These are phyloP conservation scores for Alethe castanea DNA, from an alignment of 2,113 vertebrate species.

Conservation along the genomic window DNA sequence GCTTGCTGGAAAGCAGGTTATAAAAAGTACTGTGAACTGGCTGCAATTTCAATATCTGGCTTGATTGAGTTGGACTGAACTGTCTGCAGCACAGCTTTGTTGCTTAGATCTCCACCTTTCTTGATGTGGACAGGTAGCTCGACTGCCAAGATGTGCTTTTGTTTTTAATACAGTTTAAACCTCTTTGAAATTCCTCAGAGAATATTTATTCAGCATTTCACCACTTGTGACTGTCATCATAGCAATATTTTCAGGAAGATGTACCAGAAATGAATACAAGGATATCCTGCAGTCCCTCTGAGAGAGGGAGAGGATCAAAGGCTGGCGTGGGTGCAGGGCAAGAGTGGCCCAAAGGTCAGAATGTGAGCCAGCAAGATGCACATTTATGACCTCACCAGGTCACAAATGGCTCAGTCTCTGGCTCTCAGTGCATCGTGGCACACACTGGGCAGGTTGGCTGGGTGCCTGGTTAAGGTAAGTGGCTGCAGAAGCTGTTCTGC, in stretches of 20 bases:
- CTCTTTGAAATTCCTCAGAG: background rate
- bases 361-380: background rate
- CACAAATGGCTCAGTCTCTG: background rate
- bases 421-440: background rate
- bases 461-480: background rate
- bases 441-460: background rate
- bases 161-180: background rate
- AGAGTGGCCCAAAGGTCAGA: background rate
- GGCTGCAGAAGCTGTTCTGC: background rate
- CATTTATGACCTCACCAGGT: background rate
- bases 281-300: background rate
- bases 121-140: background rate
- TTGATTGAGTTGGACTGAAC: background rate
- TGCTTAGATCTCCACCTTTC: background rate
- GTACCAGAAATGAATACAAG: background rate
- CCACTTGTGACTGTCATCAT: background rate
- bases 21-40: background rate
- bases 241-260: background rate
- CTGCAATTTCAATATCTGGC: background rate
- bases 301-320: background rate
- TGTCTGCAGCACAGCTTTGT: background rate
- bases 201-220: background rate
- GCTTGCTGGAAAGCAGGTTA: background rate
- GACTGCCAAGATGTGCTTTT: background rate
- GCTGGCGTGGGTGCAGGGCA: background rate